Evolutionary conservation across 2,888 invertebrate genomes (phyloP).

Genomic region (Melanostoma scalare): DNA sequence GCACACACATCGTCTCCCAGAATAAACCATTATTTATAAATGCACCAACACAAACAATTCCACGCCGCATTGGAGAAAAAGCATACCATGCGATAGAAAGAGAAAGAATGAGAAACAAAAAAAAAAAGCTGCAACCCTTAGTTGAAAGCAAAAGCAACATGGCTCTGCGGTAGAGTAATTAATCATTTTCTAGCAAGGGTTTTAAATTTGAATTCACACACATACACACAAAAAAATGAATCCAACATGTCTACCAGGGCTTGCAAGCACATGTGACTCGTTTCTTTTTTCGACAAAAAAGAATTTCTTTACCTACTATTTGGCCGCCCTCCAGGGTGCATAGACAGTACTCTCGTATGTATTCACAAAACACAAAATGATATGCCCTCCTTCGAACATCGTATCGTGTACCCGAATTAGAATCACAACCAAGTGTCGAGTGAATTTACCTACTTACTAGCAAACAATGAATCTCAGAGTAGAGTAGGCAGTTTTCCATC

Average conservation of each 20-base stretch:
- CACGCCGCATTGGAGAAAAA: too few species aligned
- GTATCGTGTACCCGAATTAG: constrained; percentile 61
- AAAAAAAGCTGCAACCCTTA: constrained; percentile 47
- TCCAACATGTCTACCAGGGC: constrained; percentile 65
- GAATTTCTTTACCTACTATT: background rate
- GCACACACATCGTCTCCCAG: constrained; percentile 7
- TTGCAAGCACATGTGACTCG: constrained; percentile 51
- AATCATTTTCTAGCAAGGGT: constrained; percentile 64
- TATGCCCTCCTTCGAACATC: constrained; percentile 38
- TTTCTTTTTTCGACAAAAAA: constrained; percentile 32
- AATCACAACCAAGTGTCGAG: constrained; percentile 72
- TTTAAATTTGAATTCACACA: constrained; percentile 60
- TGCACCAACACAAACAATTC: constrained; percentile 25
- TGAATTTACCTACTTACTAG: constrained; percentile 73
- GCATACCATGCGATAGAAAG: background rate
- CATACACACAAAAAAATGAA: constrained; percentile 34
- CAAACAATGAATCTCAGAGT: constrained; percentile 69
- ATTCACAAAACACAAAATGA: constrained; percentile 47
- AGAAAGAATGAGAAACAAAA: constrained; percentile 30
- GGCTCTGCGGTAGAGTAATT: constrained; percentile 72
- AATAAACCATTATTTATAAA: constrained; percentile 15
- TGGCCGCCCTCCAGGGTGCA: background rate
- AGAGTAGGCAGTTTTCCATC: constrained; percentile 62
- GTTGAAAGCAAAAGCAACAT: constrained; percentile 73
- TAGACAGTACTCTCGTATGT: constrained; percentile 7